Evolutionary conservation across 1,140 invertebrate genomes (phyloP).

Genomic region (Bacillus rossius): DNA sequence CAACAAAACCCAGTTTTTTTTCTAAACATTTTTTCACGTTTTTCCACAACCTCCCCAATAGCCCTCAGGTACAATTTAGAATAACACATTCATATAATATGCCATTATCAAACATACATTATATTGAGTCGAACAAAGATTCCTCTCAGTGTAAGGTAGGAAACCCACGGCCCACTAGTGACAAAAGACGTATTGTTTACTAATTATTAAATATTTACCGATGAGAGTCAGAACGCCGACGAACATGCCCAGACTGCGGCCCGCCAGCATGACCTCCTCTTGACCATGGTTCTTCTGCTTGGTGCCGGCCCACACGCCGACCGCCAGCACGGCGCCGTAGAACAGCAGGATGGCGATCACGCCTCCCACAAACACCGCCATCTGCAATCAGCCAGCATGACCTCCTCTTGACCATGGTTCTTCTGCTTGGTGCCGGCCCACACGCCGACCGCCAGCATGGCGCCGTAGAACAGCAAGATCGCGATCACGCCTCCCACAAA

Average conservation of each 20-base stretch:
- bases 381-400: conserved; percentile 16
- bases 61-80: no score
- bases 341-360: conserved; percentile 62
- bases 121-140: no score
- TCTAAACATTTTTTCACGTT: no score
- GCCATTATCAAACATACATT: no score
- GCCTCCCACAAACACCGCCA: conserved; percentile 53
- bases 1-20: no score
- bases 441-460: no score
- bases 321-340: conserved; percentile 58
- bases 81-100: no score
- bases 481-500: conserved; percentile 60
- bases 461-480: conserved; percentile 65
- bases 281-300: conserved; percentile 50
- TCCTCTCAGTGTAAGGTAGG: no score
- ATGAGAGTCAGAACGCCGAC: conserved; percentile 74
- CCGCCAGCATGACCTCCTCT: conserved; percentile 69
- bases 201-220: conserved; percentile 48
- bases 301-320: conserved; percentile 67
- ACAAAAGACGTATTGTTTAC: no score
- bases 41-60: no score
- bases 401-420: conserved; percentile 46
- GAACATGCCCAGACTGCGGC: conserved; percentile 65
- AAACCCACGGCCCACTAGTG: no score
- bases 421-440: conserved; percentile 61